Conservation (phyloP, 2,888 invertebrate species). For the Oscheius sp. region DNA sequence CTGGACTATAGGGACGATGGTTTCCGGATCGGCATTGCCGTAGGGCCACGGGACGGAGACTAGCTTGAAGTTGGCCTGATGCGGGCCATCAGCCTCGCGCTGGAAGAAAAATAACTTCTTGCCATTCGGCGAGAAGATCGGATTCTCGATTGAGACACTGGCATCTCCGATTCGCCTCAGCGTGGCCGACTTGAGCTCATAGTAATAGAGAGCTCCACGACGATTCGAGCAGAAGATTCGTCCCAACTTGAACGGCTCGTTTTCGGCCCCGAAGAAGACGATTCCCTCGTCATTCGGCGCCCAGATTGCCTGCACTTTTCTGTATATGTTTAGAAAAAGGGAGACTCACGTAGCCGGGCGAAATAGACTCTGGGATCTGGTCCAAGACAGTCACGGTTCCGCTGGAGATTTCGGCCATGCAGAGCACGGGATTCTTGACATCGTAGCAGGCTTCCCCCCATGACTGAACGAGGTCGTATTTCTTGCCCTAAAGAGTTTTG, state of each 20-base stretch:
- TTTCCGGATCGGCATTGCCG: slow-evolving; percentile 33
- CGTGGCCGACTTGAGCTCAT: slow-evolving; percentile 56
- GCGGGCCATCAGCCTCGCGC: slow-evolving; percentile 65
- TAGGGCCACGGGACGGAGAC: slow-evolving; percentile 56
- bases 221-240: slow-evolving; percentile 68
- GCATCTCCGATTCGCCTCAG: slow-evolving; percentile 48
- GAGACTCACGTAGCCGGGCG: slow-evolving; percentile 56
- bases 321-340: neutral
- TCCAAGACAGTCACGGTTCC: slow-evolving; percentile 59
- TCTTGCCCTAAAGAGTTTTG: slow-evolving; percentile 61
- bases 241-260: slow-evolving; percentile 63
- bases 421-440: slow-evolving; percentile 67
- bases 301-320: slow-evolving; percentile 58
- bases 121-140: slow-evolving; percentile 64
- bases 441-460: slow-evolving; percentile 70
- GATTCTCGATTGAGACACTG: slow-evolving; percentile 45
- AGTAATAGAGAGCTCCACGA: slow-evolving; percentile 64
- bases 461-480: slow-evolving; percentile 62
- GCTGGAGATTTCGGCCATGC: slow-evolving; percentile 61
- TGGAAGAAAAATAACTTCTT: slow-evolving; percentile 52
- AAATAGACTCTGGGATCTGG: slow-evolving; percentile 58
- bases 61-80: slow-evolving; percentile 59
- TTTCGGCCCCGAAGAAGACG: slow-evolving; percentile 68
- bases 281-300: slow-evolving; percentile 69
- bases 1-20: slow-evolving; percentile 55